A percentile compares a stretch with the other conserved stretches of the same genome.
Evolutionary conservation across 2,113 vertebrate genomes (phyloP).

Genomic region (Prunella himalayana): DNA sequence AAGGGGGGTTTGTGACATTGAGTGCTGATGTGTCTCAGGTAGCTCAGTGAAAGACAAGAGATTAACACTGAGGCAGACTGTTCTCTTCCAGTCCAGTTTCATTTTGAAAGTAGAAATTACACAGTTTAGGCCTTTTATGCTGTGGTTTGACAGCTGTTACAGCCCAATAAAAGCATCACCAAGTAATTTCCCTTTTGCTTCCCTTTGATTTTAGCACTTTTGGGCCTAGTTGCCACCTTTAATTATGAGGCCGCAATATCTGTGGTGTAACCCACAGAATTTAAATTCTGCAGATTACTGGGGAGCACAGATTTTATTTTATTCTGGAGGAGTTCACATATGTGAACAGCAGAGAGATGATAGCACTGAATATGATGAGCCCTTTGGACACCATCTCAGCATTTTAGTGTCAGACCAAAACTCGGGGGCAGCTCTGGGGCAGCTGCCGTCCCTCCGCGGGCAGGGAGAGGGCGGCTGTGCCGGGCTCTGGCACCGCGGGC

Average conservation of each 20-base stretch:
- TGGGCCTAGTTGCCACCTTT: not conserved
- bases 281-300: not conserved
- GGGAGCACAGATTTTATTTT: not conserved
- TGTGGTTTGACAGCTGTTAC: not conserved
- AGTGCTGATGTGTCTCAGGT: not conserved
- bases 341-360: not conserved
- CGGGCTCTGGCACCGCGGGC: rapidly evolving
- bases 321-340: not conserved
- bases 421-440: not conserved
- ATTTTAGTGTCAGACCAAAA: not conserved
- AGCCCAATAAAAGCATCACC: not conserved
- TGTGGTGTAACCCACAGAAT: not conserved
- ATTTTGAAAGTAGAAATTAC: not conserved
- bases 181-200: not conserved
- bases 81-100: not conserved
- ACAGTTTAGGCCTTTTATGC: not conserved
- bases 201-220: not conserved
- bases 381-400: not conserved
- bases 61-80: not conserved
- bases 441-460: not conserved
- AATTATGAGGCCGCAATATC: not conserved
- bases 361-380: not conserved
- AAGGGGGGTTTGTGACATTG: not conserved
- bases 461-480: not conserved
- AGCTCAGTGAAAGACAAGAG: not conserved